Conservation (phyloP, 2,888 invertebrate species). For the Diloba caeruleocephala region DNA sequence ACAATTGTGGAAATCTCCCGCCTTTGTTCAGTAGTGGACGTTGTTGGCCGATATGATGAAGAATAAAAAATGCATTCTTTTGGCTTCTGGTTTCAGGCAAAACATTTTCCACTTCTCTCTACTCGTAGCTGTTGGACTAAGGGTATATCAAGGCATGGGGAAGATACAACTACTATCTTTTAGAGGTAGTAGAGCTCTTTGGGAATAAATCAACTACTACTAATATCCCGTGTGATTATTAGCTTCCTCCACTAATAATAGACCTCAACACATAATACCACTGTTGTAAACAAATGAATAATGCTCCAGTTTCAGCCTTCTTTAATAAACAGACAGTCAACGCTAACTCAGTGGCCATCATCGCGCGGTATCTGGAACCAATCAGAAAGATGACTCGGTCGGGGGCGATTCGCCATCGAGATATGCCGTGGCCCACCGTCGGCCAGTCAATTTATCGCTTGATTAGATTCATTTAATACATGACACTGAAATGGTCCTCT, state of each 20-base stretch:
- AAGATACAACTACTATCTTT: no score
- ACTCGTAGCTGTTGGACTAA: no score
- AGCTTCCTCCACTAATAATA: conserved; percentile 24
- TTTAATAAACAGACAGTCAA: conserved; percentile 15
- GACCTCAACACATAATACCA: conserved; percentile 8
- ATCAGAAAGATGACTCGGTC: conserved; percentile 25
- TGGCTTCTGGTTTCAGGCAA: no score
- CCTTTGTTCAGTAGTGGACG: no score
- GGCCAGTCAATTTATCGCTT: conserved; percentile 77
- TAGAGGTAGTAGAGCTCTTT: no score
- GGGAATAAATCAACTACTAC: no score
- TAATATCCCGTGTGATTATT: no score
- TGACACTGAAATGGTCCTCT: conserved; percentile 80
- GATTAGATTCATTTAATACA: conserved; percentile 85
- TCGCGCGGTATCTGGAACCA: conserved; percentile 24
- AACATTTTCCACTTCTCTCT: no score
- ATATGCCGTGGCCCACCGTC: conserved; percentile 50
- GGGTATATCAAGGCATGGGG: no score
- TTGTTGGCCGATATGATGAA: no score
- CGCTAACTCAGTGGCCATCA: conserved; percentile 2
- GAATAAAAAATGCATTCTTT: no score
- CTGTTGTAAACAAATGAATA: conserved; percentile 31
- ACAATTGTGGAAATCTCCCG: no score
- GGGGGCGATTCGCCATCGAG: conserved; percentile 37
- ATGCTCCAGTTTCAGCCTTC: conserved; percentile 10